A percentile compares a stretch with the other conserved stretches of the same genome.
Conservation (phyloP, 2,888 invertebrate species). For the Ectemnius cavifrons region DNA sequence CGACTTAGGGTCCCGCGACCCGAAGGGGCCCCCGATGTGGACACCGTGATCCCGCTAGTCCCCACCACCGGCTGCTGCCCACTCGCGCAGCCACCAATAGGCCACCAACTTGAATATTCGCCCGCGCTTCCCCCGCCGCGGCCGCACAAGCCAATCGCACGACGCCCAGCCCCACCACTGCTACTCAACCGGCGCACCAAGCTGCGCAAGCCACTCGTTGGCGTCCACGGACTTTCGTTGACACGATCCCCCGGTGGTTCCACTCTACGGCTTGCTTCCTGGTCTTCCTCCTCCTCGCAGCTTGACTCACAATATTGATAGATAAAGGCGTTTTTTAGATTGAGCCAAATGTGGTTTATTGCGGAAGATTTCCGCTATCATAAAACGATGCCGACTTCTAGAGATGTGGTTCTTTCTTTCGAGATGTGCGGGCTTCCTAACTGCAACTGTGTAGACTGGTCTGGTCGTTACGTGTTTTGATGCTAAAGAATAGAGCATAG, state of each 20-base stretch:
- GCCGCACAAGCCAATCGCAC: constrained; percentile 47
- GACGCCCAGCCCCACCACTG: constrained; percentile 53
- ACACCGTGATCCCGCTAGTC: constrained; percentile 69
- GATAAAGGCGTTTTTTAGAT: not conserved
- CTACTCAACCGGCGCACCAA: constrained; percentile 67
- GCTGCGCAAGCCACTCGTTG: constrained; percentile 55
- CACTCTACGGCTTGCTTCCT: constrained; percentile 33
- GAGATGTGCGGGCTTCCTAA: too few relatives aligned
- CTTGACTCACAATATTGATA: not conserved
- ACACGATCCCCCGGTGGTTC: constrained; percentile 46
- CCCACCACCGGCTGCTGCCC: constrained; percentile 40
- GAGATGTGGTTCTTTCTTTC: too few relatives aligned
- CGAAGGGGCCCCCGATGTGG: constrained; percentile 66
- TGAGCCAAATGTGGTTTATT: too few relatives aligned
- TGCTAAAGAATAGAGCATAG: too few relatives aligned
- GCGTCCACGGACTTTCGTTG: constrained; percentile 34
- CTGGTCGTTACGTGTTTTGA: too few relatives aligned
- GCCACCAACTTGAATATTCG: constrained; percentile 22
- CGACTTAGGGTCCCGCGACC: constrained; percentile 70
- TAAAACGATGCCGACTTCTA: too few relatives aligned
- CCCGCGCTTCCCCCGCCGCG: constrained; percentile 29
- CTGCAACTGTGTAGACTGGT: too few relatives aligned
- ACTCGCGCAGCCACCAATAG: constrained; percentile 30
- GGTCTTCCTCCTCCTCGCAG: not conserved
- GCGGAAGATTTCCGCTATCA: too few relatives aligned